These are phyloP conservation scores for Pristionchus exspectatus DNA, from an alignment of 2,888 invertebrate genomes.

Conservation along the genomic window DNA sequence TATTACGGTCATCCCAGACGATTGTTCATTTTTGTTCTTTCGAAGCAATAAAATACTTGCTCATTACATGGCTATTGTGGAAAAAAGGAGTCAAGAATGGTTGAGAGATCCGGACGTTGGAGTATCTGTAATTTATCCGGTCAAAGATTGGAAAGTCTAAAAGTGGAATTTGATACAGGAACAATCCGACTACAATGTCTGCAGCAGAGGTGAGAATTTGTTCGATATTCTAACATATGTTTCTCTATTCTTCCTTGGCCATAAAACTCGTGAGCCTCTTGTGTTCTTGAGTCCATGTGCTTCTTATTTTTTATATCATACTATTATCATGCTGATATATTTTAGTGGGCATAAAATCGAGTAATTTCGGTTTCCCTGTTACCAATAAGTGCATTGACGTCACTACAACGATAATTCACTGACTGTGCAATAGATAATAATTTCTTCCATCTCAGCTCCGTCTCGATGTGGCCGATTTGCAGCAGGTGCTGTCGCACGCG, in stretches of 20 bases:
- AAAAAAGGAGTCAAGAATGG: not conserved
- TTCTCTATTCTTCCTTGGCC: no score
- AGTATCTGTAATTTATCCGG: not conserved
- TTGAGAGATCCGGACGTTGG: constrained; percentile 6
- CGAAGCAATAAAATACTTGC: constrained; percentile 22
- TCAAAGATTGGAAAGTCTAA: not conserved
- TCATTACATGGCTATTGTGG: not conserved
- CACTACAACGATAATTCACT: no score
- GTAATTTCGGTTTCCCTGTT: no score
- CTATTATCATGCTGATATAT: no score
- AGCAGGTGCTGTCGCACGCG: not conserved
- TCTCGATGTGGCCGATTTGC: not conserved
- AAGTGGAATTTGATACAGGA: not conserved
- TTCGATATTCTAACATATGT: not conserved
- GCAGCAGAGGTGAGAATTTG: not conserved
- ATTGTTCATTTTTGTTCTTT: constrained; percentile 8
- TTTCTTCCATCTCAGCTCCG: not conserved
- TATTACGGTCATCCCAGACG: constrained; percentile 29
- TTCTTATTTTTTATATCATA: no score
- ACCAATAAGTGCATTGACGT: no score
- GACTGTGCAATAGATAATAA: not conserved
- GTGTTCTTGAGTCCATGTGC: no score
- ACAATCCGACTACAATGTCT: not conserved
- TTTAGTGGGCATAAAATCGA: no score
- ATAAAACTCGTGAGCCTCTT: no score